phyloP scores from a whole-genome alignment of 1,140 invertebrate genomes.

The Platorchestia sp. region DNA sequence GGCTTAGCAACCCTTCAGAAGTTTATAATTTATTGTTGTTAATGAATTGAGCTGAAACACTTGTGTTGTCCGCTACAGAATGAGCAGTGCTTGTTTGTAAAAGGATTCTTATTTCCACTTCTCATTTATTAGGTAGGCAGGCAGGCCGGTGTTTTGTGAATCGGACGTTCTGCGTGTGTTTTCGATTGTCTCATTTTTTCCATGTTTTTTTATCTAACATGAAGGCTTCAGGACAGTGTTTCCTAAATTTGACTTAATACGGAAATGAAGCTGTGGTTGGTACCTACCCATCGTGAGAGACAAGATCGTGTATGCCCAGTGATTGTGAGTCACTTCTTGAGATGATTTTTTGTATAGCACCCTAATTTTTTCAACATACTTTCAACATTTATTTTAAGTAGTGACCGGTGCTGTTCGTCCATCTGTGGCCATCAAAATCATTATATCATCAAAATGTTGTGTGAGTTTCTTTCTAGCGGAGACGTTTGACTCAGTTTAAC shows the following conservation, averaged over 20 bases:
- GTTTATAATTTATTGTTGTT: too few relatives aligned
- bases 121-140: background rate
- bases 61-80: too few relatives aligned
- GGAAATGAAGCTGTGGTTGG: background rate
- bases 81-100: too few relatives aligned
- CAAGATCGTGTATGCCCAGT: background rate
- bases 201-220: background rate
- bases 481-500: too few relatives aligned
- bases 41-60: too few relatives aligned
- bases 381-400: background rate
- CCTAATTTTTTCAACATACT: background rate
- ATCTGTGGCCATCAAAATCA: background rate
- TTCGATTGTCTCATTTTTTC: background rate
- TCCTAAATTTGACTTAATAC: background rate
- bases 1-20: too few relatives aligned
- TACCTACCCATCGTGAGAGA: background rate
- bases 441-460: background rate
- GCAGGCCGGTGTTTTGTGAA: background rate
- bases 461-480: too few relatives aligned
- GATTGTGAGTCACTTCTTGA: background rate
- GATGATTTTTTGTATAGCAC: background rate
- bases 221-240: background rate
- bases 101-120: too few relatives aligned
- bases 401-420: background rate
- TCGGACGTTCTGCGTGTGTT: background rate